Base-by-base conservation (phyloP, 2,113 vertebrate genomes). In the Pycnonotus jocosus region DNA sequence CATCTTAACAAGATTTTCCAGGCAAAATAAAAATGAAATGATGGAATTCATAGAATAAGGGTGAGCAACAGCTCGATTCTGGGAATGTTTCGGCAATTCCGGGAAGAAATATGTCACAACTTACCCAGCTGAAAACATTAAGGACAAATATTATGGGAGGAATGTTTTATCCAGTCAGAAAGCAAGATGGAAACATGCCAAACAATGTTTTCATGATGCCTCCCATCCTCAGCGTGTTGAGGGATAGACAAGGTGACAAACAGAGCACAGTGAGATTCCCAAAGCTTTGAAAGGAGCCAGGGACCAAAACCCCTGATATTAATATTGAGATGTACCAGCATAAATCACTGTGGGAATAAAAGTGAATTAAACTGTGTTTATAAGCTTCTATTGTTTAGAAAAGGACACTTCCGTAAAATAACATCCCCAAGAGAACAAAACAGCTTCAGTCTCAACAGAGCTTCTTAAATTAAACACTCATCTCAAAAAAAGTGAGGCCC, bases 81-180 rank as follows among this genome's bases (percentile, higher is more conserved):
- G 70, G 85, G 81, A 96, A 93, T 10, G 5, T 15, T 79, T 81
- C 1, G 45, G 58, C 62, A 80, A n/a, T 94, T 94, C 25, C 45
- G n/a, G 61, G 61, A 61, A 87, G 33, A 56, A 84, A 84, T 14
- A 14, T 9, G 30, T 88, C 48, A 81, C 53, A 91, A 17, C 45
- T 64, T 79, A 33, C n/a, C 27, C 66, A 38, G 54, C 73, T 66
- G 37, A 80, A 61, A 85, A 65, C 37, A 65, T 20, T 54, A 76
- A 48, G n/a, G 70, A 61, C 28, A 72, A 93, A 81, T 76, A 91
- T 76, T 57, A 33, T 12, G 53, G n/a, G 45, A 89, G 23, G 38
- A 93, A 68, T 61, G 18, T 70, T 60, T 84, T 57, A 42, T 35
- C 33, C 74, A 33, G 53, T 57, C 81, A 79, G 71, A 96, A 86